Evolutionary conservation across 2,888 invertebrate genomes (phyloP), one percentile per base, ranked within the genome.

Genomic region (Lottia scabra): DNA sequence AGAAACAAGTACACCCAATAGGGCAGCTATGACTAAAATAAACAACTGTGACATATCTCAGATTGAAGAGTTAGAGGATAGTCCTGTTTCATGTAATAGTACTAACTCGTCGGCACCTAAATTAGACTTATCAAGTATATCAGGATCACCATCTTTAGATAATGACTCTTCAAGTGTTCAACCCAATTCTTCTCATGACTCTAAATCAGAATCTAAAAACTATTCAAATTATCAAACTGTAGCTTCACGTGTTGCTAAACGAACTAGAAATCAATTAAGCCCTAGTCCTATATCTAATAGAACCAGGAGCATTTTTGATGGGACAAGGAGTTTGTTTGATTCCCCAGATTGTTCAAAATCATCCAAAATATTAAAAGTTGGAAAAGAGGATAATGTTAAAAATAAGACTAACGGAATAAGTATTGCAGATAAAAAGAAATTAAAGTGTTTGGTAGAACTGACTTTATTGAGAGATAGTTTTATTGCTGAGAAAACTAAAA

Each of bases 1-100:
- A 1, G 83, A 82, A 67, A 84, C 84, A 6, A 84, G 84, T 70
- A 83, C 84, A 16, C 84, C 84, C 13, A 63, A 80, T 77, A 15
- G 80, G 78, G 43, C 74, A 71, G 65, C 74, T 68, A 65, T 67
- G 8, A 62, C 44, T 70, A 56, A 71, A 12, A 75, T 80, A 13
- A 68, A 78, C 45, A 71, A 78, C 27, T 65, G 75, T 26, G 75
- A 81, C 67, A 65, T 81, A 15, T 81, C 81, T 38, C 75, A 76
- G 66, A 83, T 81, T 65, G 79, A 79, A 46, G 68, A 70, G 27
- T 46, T 79, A 44, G 72, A 72, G 46, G 48, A 74, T 23, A 69
- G 71, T 48, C 73, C 70, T 2, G 63, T 56, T 5, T 4, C 48
- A 4, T 26, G 23, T 43, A 46, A 43, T 13, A 23, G 64, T 43